These are phyloP conservation scores for Anthopleura xanthogrammica DNA, from an alignment of 92 coral and sea anemone genomes.

Conservation along the genomic window DNA sequence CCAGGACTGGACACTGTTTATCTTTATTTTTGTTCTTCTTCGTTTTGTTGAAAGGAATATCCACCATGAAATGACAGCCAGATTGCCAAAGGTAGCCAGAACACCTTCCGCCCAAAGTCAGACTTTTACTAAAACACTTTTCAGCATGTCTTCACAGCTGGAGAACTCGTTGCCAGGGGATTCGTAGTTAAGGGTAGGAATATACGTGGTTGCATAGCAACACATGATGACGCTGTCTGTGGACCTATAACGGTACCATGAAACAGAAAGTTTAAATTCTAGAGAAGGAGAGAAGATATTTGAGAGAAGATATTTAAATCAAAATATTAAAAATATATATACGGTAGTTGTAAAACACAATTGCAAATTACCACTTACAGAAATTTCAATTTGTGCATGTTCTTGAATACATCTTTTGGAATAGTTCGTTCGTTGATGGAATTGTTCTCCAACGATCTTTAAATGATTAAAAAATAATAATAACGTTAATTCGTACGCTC, in stretches of 20 bases:
- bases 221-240: slow-evolving; percentile 64
- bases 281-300: too few relatives aligned
- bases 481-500: too few relatives aligned
- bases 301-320: too few relatives aligned
- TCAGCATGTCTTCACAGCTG: slow-evolving; percentile 58
- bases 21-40: background rate
- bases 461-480: too few relatives aligned
- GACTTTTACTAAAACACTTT: slow-evolving; percentile 33
- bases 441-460: too few relatives aligned
- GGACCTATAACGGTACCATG: slow-evolving; percentile 20
- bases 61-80: slow-evolving; percentile 45
- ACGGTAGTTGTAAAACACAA: too few relatives aligned
- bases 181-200: slow-evolving; percentile 27
- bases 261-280: too few relatives aligned
- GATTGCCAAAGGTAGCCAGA: slow-evolving; percentile 43
- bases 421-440: too few relatives aligned
- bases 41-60: background rate
- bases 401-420: too few relatives aligned
- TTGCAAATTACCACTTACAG: too few relatives aligned
- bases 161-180: slow-evolving; percentile 36
- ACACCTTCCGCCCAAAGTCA: slow-evolving; percentile 60
- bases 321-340: too few relatives aligned
- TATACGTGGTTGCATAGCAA: slow-evolving; percentile 48
- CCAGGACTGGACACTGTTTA: background rate
- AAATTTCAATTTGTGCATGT: too few relatives aligned